phyloP scores from a whole-genome alignment of 1,140 invertebrate genomes.

The Listronotus oregonensis region DNA sequence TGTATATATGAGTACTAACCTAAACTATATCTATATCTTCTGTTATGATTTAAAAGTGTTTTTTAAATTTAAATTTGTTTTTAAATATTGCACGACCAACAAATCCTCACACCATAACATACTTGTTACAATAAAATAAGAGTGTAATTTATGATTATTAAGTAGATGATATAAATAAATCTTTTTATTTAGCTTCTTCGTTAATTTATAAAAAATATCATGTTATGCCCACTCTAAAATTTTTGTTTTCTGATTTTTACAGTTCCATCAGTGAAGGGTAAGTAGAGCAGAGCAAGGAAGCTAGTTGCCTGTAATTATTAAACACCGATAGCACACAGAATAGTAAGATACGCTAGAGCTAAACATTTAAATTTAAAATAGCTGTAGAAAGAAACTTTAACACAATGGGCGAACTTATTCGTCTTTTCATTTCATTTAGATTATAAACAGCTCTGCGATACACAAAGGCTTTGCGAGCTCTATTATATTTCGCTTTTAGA shows the following conservation, averaged over 20 bases:
- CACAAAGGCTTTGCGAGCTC: not conserved
- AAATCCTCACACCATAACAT: no score
- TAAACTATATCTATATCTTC: no score
- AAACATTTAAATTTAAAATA: slow-evolving; percentile 20
- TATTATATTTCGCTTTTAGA: slow-evolving; percentile 6
- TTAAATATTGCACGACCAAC: no score
- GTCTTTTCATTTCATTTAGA: not conserved
- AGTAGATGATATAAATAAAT: no score
- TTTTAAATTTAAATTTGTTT: no score
- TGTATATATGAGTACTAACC: no score
- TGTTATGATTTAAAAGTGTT: no score
- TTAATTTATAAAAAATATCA: not conserved
- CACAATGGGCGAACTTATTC: not conserved
- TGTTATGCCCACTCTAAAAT: not conserved
- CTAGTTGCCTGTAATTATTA: not conserved
- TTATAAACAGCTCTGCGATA: not conserved
- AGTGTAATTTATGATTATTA: no score
- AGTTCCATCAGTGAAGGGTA: slow-evolving; percentile 22
- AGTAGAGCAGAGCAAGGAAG: not conserved
- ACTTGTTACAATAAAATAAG: no score
- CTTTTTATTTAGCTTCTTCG: no score
- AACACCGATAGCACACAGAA: not conserved
- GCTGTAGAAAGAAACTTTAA: not conserved
- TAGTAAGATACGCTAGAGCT: not conserved
- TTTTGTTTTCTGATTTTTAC: slow-evolving; percentile 4